These are phyloP conservation scores for Drosophila punjabiensis DNA, from an alignment of 1,140 invertebrate species.

Conservation along the genomic window DNA sequence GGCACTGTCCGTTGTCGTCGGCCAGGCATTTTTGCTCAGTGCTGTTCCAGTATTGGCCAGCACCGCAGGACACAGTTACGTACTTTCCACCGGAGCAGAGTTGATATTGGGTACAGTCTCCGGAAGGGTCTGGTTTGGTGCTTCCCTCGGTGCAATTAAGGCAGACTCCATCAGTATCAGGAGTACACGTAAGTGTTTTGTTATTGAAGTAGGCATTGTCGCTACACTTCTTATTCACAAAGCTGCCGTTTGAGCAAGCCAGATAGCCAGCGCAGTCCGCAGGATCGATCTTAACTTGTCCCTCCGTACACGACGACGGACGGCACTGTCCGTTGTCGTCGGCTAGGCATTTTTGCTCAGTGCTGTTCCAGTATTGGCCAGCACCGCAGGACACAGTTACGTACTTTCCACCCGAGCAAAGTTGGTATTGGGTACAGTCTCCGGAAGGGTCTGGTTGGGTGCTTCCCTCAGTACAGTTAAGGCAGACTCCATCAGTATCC, in stretches of 20 bases:
- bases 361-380: constrained; percentile 29
- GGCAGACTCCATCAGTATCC: constrained; percentile 25
- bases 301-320: constrained; percentile 6
- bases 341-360: too few relatives aligned
- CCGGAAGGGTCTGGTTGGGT: background rate
- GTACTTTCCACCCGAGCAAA: constrained; percentile 33
- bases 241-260: constrained; percentile 16
- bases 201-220: background rate
- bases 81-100: constrained; percentile 31
- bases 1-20: constrained; percentile 43
- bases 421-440: constrained; percentile 42
- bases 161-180: constrained; percentile 24
- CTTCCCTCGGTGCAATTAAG: constrained; percentile 29
- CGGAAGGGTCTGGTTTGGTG: background rate
- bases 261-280: constrained; percentile 29
- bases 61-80: constrained; percentile 5
- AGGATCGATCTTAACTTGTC: background rate
- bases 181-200: background rate
- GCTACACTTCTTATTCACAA: background rate
- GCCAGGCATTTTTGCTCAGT: too few relatives aligned
- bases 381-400: constrained; percentile 1
- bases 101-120: constrained; percentile 41
- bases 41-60: constrained; percentile 25
- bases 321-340: too few relatives aligned
- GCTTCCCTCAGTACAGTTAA: constrained; percentile 30